Conservation (phyloP, 92 coral and sea anemone genomes). For the Epizoanthus scotinus region DNA sequence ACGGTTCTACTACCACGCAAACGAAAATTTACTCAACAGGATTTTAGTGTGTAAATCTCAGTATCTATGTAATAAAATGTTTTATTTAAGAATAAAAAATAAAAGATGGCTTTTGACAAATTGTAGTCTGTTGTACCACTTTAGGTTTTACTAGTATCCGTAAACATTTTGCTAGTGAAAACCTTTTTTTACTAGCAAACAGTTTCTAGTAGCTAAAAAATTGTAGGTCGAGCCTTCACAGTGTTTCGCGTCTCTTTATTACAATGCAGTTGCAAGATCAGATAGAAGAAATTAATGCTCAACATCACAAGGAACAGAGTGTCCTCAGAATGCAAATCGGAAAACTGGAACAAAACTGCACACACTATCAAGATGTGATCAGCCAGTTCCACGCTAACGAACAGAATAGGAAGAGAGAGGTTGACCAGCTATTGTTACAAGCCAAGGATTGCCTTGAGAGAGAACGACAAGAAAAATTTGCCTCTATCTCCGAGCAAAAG, state of each 20-base stretch:
- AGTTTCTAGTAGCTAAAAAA: no score
- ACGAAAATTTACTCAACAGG: no score
- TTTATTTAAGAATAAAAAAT: no score
- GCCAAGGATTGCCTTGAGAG: conserved; percentile 83
- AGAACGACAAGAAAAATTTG: conserved; percentile 90
- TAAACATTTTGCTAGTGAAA: no score
- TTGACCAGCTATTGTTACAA: conserved; percentile 81
- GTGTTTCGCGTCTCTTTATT: not conserved
- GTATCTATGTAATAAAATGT: no score
- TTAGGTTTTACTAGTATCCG: no score
- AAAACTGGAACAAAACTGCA: conserved; percentile 77
- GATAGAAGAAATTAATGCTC: conserved; percentile 54
- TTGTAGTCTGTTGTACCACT: no score
- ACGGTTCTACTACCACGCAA: no score
- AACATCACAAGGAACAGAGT: conserved; percentile 65
- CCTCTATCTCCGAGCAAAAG: conserved; percentile 90
- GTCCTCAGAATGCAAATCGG: conserved; percentile 66
- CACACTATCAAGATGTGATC: conserved; percentile 83
- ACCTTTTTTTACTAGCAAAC: no score
- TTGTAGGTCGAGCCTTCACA: no score
- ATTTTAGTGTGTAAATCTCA: no score
- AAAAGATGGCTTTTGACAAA: no score
- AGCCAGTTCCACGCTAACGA: conserved; percentile 84
- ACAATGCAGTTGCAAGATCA: conserved; percentile 62
- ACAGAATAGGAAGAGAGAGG: conserved; percentile 82